phyloP scores from a whole-genome alignment of 2,113 vertebrate species.

The Macrotus californicus region DNA sequence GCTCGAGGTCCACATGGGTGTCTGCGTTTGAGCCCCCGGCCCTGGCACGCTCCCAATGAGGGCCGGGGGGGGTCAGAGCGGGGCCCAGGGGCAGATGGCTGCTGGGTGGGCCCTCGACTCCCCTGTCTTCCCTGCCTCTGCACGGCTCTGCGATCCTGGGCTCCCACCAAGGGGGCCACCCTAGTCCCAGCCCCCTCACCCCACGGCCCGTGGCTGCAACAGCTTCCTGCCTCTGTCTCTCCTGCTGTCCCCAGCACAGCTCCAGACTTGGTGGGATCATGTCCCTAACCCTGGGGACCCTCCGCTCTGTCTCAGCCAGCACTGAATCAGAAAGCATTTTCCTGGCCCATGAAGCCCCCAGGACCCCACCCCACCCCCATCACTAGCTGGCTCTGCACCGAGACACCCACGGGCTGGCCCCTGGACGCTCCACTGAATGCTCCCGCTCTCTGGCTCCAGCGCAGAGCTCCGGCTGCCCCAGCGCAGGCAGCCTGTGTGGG shows the following conservation, averaged over 20 bases:
- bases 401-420: background rate
- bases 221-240: background rate
- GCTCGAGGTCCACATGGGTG: background rate
- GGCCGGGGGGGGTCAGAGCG: rapidly evolving
- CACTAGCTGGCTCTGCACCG: background rate
- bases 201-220: background rate
- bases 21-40: no score
- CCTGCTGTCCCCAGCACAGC: background rate
- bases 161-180: background rate
- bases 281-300: background rate
- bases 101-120: rapidly evolving
- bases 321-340: background rate
- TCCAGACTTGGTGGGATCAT: no score
- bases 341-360: background rate
- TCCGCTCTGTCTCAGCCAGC: background rate
- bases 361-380: background rate
- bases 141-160: background rate
- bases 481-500: background rate
- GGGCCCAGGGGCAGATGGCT: rapidly evolving
- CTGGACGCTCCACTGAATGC: no score
- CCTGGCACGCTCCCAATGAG: rapidly evolving
- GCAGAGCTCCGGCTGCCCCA: no score
- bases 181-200: background rate
- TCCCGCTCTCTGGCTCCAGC: no score
- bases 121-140: no score